Conservation (phyloP, 2,888 invertebrate genomes). For the Amitus sp. region DNA sequence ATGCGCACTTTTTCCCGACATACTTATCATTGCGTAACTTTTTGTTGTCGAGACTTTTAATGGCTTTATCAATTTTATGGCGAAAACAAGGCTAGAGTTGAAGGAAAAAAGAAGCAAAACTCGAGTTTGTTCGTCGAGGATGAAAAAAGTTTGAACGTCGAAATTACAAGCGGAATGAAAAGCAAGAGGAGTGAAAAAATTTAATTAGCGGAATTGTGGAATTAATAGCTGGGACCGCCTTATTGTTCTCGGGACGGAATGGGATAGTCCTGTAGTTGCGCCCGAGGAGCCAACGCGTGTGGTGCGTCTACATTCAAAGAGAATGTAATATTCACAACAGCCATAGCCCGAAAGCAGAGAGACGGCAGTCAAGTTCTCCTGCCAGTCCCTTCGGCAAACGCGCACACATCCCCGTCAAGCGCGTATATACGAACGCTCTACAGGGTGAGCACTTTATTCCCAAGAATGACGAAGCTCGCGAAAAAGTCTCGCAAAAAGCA, state of each 20-base stretch:
- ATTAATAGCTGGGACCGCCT: constrained; percentile 62
- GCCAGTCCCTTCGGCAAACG: constrained; percentile 26
- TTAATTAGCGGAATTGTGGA: constrained; percentile 63
- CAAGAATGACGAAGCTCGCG: background rate
- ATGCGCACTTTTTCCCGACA: background rate
- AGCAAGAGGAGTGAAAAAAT: constrained; percentile 53
- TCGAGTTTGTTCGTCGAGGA: background rate
- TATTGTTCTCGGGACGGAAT: constrained; percentile 51
- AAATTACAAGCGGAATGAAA: constrained; percentile 15
- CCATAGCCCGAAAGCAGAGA: constrained; percentile 50
- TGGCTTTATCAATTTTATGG: background rate
- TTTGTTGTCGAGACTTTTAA: no score
- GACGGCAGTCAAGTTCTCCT: constrained; percentile 29
- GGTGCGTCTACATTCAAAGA: constrained; percentile 52
- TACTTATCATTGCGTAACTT: constrained; percentile 2
- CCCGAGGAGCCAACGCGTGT: constrained; percentile 29
- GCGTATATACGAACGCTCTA: constrained; percentile 24
- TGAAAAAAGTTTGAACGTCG: constrained; percentile 8
- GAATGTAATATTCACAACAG: constrained; percentile 65
- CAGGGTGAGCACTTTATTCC: constrained; percentile 20
- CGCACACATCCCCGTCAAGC: constrained; percentile 20
- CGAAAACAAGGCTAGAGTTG: background rate
- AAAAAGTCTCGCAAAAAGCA: background rate
- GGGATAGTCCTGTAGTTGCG: constrained; percentile 15
- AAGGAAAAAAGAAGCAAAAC: background rate